Conservation (phyloP, 1,140 invertebrate genomes). For the Eubasilissa regina region DNA sequence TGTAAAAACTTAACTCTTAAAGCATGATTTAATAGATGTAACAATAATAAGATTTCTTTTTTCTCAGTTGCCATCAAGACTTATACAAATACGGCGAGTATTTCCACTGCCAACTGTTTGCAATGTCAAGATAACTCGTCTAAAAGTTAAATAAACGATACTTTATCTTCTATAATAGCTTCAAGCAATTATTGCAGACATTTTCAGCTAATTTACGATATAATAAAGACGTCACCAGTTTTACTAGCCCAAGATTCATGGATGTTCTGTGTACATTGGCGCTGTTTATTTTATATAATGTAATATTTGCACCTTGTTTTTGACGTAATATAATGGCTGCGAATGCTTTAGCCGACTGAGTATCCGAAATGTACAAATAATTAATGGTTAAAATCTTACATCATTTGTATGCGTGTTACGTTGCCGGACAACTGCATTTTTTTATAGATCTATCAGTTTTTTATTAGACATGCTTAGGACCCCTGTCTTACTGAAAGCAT, state of each 20-base stretch:
- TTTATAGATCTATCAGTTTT: too few species aligned
- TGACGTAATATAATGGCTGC: background rate
- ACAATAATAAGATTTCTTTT: background rate
- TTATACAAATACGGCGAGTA: background rate
- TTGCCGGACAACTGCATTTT: too few species aligned
- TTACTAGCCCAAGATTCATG: background rate
- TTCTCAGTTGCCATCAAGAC: background rate
- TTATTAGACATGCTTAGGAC: too few species aligned
- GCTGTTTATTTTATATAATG: background rate
- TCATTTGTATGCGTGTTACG: too few species aligned
- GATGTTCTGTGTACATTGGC: background rate
- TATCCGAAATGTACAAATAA: background rate
- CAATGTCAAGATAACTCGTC: slow-evolving; percentile 1
- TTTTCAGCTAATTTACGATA: background rate
- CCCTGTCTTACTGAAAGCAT: too few species aligned
- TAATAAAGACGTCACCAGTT: background rate
- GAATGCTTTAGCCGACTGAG: background rate
- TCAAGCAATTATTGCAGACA: background rate
- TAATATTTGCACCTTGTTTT: background rate
- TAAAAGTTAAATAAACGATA: background rate
- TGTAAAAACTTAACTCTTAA: too few species aligned
- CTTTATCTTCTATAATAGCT: background rate
- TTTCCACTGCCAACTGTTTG: background rate
- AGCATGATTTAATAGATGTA: too few species aligned
- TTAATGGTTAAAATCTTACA: too few species aligned